phyloP scores from a whole-genome alignment of 1,140 invertebrate genomes.

The Vanessa tameamea region DNA sequence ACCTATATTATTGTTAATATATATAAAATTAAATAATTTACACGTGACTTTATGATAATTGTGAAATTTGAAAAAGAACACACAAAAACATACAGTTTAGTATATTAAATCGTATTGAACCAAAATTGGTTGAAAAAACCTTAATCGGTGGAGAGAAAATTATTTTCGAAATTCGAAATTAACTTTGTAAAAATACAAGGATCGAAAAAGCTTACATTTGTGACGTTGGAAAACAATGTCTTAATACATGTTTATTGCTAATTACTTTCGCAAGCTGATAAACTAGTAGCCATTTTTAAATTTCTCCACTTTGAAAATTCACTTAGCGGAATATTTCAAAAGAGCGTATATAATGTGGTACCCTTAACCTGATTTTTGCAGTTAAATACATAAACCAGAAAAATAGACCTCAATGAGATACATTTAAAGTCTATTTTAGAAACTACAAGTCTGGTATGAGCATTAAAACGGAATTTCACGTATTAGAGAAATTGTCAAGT shows the following conservation, averaged over 20 bases:
- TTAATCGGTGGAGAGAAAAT: no score
- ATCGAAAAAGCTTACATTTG: no score
- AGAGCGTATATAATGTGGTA: conserved; percentile 24
- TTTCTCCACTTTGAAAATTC: conserved; percentile 23
- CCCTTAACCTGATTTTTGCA: conserved; percentile 30
- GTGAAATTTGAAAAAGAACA: no score
- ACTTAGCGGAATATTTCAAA: conserved; percentile 27
- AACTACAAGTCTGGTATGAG: background rate
- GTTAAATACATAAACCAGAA: background rate
- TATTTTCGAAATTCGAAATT: no score
- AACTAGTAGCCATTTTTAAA: background rate
- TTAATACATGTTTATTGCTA: background rate
- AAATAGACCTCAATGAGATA: background rate
- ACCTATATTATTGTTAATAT: no score
- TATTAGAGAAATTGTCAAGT: conserved; percentile 14
- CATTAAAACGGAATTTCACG: conserved; percentile 18
- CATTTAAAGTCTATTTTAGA: conserved; percentile 13
- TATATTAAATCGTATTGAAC: no score
- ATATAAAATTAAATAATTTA: no score
- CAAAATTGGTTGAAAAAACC: no score
- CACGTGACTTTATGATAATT: no score
- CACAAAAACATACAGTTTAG: no score
- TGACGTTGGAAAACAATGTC: no score
- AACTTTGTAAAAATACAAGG: no score
- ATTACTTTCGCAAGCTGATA: background rate